These are phyloP conservation scores for Protaetia brevitarsis DNA, from an alignment of 1,140 invertebrate genomes.

Conservation along the genomic window DNA sequence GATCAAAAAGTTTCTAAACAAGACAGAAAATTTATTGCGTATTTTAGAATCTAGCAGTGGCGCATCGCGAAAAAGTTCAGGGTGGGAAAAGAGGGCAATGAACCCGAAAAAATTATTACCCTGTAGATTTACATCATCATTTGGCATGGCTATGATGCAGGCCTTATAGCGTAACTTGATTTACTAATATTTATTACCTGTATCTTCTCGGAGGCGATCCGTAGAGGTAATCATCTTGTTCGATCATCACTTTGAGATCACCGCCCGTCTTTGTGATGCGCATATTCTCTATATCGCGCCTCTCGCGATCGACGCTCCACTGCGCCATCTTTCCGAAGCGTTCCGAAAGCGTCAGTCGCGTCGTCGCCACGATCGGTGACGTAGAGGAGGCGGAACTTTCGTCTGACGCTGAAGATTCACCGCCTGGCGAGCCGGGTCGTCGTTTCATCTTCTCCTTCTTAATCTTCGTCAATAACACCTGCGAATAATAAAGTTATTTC, in stretches of 20 bases:
- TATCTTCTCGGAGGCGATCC: slow-evolving; percentile 50
- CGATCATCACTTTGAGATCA: slow-evolving; percentile 72
- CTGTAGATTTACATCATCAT: too few species aligned
- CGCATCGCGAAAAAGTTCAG: too few species aligned
- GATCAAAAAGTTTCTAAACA: too few species aligned
- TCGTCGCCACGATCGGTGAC: slow-evolving; percentile 47
- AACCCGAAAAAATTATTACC: too few species aligned
- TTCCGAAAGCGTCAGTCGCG: slow-evolving; percentile 69
- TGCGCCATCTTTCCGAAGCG: slow-evolving; percentile 88
- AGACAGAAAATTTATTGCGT: too few species aligned
- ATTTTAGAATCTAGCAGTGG: too few species aligned
- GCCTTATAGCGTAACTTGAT: too few species aligned
- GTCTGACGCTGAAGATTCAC: slow-evolving; percentile 50
- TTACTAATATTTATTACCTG: slow-evolving; percentile 40
- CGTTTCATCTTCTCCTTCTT: slow-evolving; percentile 45
- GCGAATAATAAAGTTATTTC: not conserved
- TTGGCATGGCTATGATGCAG: too few species aligned
- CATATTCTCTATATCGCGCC: slow-evolving; percentile 78
- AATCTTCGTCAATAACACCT: slow-evolving; percentile 43
- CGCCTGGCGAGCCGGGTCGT: slow-evolving; percentile 40
- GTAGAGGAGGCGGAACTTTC: slow-evolving; percentile 44
- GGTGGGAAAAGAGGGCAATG: too few species aligned
- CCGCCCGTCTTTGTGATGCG: slow-evolving; percentile 74
- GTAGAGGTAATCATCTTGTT: slow-evolving; percentile 55
- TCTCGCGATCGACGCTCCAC: slow-evolving; percentile 73